Conservation (phyloP, 2,113 vertebrate species). For the Gnathochromis pfefferi region DNA sequence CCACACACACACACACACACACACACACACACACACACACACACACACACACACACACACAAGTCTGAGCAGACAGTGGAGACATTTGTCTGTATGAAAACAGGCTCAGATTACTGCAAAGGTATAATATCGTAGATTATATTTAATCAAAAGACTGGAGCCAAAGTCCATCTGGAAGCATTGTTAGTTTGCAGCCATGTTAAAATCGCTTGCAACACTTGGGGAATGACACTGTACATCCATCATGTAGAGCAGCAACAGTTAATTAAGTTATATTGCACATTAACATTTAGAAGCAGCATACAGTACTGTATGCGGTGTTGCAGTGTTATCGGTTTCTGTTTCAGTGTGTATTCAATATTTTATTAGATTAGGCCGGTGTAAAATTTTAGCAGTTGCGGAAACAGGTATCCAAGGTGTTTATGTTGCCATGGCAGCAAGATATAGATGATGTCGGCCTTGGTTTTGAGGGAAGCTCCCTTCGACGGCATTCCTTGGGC, state of each 20-base stretch:
- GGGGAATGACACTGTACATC: neutral
- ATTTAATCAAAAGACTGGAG: neutral
- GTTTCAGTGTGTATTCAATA: neutral
- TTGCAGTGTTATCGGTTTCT: neutral
- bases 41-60: neutral
- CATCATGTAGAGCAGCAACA: neutral
- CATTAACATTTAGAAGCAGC: neutral
- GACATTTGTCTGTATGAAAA: slow-evolving; percentile 1
- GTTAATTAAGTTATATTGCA: neutral
- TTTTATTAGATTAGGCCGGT: neutral
- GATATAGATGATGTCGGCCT: neutral
- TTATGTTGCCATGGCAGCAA: neutral
- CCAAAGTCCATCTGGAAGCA: neutral
- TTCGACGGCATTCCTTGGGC: neutral
- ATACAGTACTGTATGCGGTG: neutral
- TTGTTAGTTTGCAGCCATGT: neutral
- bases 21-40: neutral
- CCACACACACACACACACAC: too few relatives aligned
- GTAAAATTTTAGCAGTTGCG: neutral
- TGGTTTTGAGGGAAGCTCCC: neutral
- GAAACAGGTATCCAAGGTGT: neutral
- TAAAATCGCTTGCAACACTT: neutral
- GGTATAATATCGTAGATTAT: neutral
- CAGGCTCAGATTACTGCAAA: neutral
- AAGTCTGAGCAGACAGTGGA: neutral